phyloP scores from a whole-genome alignment of 2,888 invertebrate genomes.

The Oligia latruncula region DNA sequence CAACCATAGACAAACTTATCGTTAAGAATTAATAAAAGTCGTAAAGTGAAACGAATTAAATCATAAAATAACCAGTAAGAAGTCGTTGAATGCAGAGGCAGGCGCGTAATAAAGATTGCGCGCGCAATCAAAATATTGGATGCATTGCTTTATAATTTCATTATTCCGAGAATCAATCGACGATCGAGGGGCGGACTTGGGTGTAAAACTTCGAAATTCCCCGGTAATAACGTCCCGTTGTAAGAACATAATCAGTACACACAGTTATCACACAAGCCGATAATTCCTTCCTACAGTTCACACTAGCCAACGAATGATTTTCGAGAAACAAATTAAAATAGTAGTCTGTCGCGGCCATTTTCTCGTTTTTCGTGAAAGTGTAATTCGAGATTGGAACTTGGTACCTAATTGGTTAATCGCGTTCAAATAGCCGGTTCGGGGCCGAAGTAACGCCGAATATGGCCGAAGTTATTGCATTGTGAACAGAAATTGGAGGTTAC shows the following conservation, averaged over 20 bases:
- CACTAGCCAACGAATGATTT: slow-evolving; percentile 70
- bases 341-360: slow-evolving; percentile 56
- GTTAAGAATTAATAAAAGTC: slow-evolving; percentile 60
- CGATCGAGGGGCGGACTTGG: slow-evolving; percentile 73
- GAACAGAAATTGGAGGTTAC: slow-evolving; percentile 46
- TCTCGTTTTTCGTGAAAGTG: slow-evolving; percentile 68
- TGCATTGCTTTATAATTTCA: slow-evolving; percentile 77
- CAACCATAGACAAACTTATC: slow-evolving; percentile 56
- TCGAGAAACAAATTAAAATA: slow-evolving; percentile 64
- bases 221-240: slow-evolving; percentile 79
- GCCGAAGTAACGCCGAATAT: slow-evolving; percentile 61
- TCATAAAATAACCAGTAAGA: slow-evolving; percentile 57
- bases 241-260: slow-evolving; percentile 74
- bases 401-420: slow-evolving; percentile 76
- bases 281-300: slow-evolving; percentile 79
- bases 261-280: slow-evolving; percentile 68
- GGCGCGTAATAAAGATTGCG: slow-evolving; percentile 66
- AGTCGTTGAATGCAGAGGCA: slow-evolving; percentile 45
- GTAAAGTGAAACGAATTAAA: slow-evolving; percentile 54
- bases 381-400: slow-evolving; percentile 65
- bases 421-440: slow-evolving; percentile 67
- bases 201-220: slow-evolving; percentile 76
- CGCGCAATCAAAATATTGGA: slow-evolving; percentile 74
- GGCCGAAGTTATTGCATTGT: slow-evolving; percentile 68
- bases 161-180: slow-evolving; percentile 84